These are phyloP conservation scores for Anthoscopus minutus DNA, from an alignment of 2,113 vertebrate genomes.

Conservation along the genomic window DNA sequence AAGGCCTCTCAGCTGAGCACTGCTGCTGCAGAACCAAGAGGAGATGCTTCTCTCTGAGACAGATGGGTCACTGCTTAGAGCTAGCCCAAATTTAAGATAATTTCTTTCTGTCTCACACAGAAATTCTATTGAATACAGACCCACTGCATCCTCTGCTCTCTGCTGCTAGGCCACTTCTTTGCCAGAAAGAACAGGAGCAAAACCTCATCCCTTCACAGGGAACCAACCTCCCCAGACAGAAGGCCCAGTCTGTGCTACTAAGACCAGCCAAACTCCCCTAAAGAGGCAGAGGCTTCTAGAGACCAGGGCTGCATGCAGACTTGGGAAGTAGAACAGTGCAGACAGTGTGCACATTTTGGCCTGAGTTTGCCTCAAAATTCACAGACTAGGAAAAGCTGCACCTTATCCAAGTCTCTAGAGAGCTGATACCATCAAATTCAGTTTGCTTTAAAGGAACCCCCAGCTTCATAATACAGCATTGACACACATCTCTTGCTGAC, in stretches of 20 bases:
- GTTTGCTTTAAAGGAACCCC: neutral
- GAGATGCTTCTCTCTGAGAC: neutral
- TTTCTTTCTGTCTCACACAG: neutral
- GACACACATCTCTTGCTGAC: neutral
- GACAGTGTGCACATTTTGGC: neutral
- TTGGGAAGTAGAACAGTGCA: neutral
- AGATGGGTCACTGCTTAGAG: neutral
- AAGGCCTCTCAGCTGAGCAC: neutral
- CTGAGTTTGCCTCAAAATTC: neutral
- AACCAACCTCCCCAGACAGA: neutral
- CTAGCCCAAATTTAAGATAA: neutral
- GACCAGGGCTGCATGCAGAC: neutral
- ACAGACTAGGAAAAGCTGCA: neutral
- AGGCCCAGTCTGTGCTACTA: neutral
- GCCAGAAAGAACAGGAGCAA: neutral
- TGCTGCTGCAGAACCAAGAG: neutral
- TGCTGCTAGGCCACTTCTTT: neutral
- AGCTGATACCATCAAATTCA: neutral
- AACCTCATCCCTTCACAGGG: neutral
- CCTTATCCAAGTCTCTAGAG: neutral
- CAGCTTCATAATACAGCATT: neutral
- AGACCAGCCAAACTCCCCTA: neutral
- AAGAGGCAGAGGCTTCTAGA: neutral
- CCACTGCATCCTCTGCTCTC: neutral
- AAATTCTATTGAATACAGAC: neutral